Evolutionary conservation across 53 echinoderm and acorn worm species (phyloP).

Genomic region (Temnopleurus reevesii): DNA sequence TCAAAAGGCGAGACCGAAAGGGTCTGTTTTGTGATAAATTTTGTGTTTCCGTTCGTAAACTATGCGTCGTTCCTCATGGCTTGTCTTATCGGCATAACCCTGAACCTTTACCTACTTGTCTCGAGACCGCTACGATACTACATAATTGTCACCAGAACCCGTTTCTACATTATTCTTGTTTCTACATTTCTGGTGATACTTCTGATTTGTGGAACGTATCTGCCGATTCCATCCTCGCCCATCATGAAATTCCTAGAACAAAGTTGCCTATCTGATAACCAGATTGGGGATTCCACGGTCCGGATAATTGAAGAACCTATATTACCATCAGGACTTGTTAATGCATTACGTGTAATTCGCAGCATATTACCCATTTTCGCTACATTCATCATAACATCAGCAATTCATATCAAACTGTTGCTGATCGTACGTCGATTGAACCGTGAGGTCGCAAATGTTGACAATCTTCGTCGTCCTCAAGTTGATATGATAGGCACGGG

Average conservation of each 20-base stretch:
- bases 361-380: neutral
- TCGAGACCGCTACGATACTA: neutral
- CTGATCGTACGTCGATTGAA: too few relatives aligned
- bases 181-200: neutral
- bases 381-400: neutral
- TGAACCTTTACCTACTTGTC: neutral
- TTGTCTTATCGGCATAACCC: neutral
- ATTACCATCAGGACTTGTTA: too few relatives aligned
- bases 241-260: neutral
- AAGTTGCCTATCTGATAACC: neutral
- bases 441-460: too few relatives aligned
- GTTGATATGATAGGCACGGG: too few relatives aligned
- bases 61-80: neutral
- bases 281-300: neutral
- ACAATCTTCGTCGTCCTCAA: too few relatives aligned
- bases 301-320: neutral
- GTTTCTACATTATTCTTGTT: neutral
- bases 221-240: conserved; percentile 10
- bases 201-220: neutral
- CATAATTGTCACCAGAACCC: neutral
- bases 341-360: too few relatives aligned
- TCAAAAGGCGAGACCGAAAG: neutral
- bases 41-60: neutral
- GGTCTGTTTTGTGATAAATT: neutral
- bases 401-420: neutral